Percentiles rank a stretch among this genome's conserved stretches.
Conservation (phyloP, 35 echinoderm and acorn worm genomes). For the Holothuria glaberrima region DNA sequence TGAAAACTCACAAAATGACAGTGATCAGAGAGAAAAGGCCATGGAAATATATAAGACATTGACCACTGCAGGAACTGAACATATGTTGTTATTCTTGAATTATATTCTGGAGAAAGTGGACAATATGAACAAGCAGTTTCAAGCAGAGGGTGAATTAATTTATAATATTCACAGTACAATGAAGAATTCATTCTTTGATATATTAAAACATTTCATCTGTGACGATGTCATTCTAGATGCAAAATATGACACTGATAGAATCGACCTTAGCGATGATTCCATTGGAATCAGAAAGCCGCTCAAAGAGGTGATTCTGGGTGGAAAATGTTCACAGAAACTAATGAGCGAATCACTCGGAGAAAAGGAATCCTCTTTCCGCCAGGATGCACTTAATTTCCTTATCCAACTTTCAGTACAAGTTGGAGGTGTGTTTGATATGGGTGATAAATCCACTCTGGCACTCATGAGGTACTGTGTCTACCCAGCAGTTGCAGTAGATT, state of each 20-base stretch:
- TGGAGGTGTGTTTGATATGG: background rate
- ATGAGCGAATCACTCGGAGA: background rate
- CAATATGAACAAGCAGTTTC: background rate
- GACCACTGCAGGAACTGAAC: background rate
- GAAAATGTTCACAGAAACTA: background rate
- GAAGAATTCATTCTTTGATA: background rate
- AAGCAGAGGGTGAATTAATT: background rate
- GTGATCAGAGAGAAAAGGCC: background rate
- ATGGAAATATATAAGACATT: background rate
- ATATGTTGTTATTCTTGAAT: constrained; percentile 17
- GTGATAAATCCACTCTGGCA: background rate
- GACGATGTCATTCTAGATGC: background rate
- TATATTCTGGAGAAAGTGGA: constrained; percentile 14
- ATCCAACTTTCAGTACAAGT: background rate
- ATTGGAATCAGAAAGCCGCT: constrained; percentile 3
- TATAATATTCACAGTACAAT: background rate
- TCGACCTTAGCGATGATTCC: background rate
- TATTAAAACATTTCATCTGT: background rate
- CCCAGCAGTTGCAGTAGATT: background rate
- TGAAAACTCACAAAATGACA: background rate
- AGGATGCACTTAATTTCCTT: background rate
- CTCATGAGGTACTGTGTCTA: background rate
- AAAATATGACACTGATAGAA: background rate
- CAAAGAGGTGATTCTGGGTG: background rate
- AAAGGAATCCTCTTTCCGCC: background rate